These are phyloP conservation scores for Drosophila conformis DNA, from an alignment of 2,888 invertebrate genomes.

Conservation along the genomic window DNA sequence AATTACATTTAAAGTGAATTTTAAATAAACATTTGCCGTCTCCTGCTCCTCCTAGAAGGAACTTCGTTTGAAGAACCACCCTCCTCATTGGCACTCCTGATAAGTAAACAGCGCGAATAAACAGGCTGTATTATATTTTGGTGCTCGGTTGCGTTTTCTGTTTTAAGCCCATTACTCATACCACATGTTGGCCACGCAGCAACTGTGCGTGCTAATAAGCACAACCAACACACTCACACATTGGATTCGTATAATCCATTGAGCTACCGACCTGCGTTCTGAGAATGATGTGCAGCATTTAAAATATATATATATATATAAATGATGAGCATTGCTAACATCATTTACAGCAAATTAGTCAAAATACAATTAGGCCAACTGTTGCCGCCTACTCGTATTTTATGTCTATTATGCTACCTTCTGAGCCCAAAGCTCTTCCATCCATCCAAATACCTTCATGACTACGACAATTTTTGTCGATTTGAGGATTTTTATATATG, in stretches of 20 bases:
- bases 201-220: constrained; percentile 41
- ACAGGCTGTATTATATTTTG: constrained; percentile 55
- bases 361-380: neutral
- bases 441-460: no score
- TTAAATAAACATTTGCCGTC: constrained; percentile 40
- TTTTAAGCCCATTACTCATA: constrained; percentile 64
- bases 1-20: constrained; percentile 49
- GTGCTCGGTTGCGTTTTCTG: constrained; percentile 37
- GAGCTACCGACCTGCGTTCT: neutral
- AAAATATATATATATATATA: neutral
- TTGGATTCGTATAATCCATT: neutral
- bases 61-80: neutral
- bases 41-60: neutral
- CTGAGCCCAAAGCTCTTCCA: neutral
- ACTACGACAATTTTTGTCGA: no score
- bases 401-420: neutral
- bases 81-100: constrained; percentile 5
- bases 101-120: constrained; percentile 40
- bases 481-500: no score
- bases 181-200: constrained; percentile 43
- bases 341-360: neutral
- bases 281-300: neutral
- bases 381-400: neutral
- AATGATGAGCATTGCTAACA: neutral
- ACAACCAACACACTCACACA: constrained; percentile 14